Conservation (phyloP, 2,888 invertebrate genomes). For the Abrostola tripartita region DNA sequence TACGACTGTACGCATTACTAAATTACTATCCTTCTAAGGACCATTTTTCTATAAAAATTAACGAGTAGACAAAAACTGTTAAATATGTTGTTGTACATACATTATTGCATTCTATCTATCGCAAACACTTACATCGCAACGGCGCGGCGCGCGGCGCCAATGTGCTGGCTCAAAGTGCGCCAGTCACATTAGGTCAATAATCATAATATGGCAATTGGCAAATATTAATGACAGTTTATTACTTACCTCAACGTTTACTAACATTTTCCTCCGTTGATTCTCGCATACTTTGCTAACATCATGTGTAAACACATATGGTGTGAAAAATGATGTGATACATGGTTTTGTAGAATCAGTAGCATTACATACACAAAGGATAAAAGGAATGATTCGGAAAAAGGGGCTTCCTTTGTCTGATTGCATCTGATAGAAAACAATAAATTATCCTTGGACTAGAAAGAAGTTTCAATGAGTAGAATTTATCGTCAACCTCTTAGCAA, state of each 20-base stretch:
- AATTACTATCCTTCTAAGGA: no score
- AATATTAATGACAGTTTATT: background rate
- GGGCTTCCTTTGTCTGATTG: no score
- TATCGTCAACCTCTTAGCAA: slow-evolving; percentile 5
- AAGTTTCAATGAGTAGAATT: background rate
- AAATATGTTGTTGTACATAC: no score
- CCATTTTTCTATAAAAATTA: no score
- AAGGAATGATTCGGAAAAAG: background rate
- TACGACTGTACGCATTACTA: slow-evolving; percentile 10
- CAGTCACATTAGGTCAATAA: slow-evolving; percentile 16
- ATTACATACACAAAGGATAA: background rate
- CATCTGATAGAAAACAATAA: no score
- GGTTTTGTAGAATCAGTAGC: background rate
- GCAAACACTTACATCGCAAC: no score
- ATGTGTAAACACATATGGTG: background rate
- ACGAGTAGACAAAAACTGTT: no score
- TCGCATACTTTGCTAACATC: background rate
- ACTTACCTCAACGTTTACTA: background rate
- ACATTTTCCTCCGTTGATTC: slow-evolving; percentile 1
- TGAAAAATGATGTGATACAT: background rate
- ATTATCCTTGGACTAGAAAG: no score
- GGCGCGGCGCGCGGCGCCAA: no score
- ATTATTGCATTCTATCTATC: no score
- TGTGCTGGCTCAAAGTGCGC: slow-evolving; percentile 16
- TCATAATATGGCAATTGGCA: background rate